phyloP scores from a whole-genome alignment of 2,888 invertebrate species.

The Parthenolecanium corni region DNA sequence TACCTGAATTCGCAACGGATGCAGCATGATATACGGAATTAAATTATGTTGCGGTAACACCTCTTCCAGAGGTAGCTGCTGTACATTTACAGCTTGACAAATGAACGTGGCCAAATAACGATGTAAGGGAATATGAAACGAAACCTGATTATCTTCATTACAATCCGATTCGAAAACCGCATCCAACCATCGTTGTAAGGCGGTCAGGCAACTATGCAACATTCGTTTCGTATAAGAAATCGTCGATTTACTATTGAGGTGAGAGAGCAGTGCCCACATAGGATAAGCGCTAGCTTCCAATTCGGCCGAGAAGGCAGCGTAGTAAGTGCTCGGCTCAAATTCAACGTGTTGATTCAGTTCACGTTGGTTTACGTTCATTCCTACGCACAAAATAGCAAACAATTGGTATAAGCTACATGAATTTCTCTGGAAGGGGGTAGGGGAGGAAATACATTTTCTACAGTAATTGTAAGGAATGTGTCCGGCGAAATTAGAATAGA shows the following conservation, averaged over 20 bases:
- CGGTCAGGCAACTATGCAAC: conserved; percentile 60
- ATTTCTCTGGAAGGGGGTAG: neutral
- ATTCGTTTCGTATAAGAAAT: conserved; percentile 60
- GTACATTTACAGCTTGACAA: conserved; percentile 69
- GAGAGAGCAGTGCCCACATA: conserved; percentile 92
- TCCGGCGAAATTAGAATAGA: neutral
- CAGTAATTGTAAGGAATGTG: neutral
- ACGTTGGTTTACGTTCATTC: conserved; percentile 92
- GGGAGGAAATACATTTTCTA: neutral
- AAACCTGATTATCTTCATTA: conserved; percentile 54
- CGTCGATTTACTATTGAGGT: conserved; percentile 61
- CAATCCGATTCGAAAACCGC: conserved; percentile 45
- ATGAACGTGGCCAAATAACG: conserved; percentile 81
- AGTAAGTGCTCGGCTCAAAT: conserved; percentile 93
- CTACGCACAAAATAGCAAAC: conserved; percentile 40
- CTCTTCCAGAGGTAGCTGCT: conserved; percentile 63
- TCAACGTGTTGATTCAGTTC: conserved; percentile 86
- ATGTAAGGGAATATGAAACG: conserved; percentile 94
- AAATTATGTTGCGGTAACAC: conserved; percentile 60
- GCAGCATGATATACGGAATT: conserved; percentile 59
- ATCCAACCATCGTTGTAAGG: conserved; percentile 79
- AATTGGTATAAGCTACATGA: neutral
- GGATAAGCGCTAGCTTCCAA: conserved; percentile 93
- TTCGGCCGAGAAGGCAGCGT: conserved; percentile 95
- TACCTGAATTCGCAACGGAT: conserved; percentile 88